Conservation (phyloP, 2,888 invertebrate species). For the Buathra laborator region DNA sequence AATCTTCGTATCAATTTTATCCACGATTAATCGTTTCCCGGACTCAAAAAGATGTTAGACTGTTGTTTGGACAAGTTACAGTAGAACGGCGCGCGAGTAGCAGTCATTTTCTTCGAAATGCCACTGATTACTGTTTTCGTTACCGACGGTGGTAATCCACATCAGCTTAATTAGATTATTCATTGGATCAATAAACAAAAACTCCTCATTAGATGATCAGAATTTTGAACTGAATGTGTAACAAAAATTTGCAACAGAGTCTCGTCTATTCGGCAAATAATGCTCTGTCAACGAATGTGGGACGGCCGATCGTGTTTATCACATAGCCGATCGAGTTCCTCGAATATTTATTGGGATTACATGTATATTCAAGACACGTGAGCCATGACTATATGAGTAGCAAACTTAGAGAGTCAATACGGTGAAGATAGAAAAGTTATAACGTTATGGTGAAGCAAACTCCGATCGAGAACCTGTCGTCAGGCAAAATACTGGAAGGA, state of each 20-base stretch:
- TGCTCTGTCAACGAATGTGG: conserved; percentile 14
- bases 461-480: conserved; percentile 65
- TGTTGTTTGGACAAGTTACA: no score
- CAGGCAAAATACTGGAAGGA: conserved; percentile 54
- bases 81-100: no score
- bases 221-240: no score
- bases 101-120: no score
- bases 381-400: neutral
- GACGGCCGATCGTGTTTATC: conserved; percentile 27
- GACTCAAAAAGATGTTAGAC: no score
- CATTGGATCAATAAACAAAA: no score
- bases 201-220: neutral
- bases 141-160: no score
- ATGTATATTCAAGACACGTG: neutral
- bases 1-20: conserved; percentile 8
- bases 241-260: neutral
- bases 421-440: neutral
- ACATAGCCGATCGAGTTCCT: conserved; percentile 43
- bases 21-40: neutral
- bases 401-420: neutral
- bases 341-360: conserved; percentile 15
- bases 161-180: no score
- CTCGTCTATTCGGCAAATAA: conserved; percentile 4
- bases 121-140: no score
- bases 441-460: conserved; percentile 1